Percentiles rank a stretch among this genome's conserved stretches.
phyloP scores from a whole-genome alignment of 2,113 vertebrate genomes.

The Menura novaehollandiae region DNA sequence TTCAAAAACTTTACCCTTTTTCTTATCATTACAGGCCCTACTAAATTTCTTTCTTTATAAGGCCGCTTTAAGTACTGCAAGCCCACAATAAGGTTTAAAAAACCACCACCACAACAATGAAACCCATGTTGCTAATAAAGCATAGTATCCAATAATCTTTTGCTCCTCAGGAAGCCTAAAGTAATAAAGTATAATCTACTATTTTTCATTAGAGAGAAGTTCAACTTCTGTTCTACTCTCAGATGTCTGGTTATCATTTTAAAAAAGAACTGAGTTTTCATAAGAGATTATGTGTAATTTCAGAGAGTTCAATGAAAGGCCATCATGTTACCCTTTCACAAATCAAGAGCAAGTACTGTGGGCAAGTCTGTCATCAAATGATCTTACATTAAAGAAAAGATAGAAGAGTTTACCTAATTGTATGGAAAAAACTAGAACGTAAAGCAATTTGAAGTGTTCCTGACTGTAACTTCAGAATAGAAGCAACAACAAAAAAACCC shows the following conservation, averaged over 20 bases:
- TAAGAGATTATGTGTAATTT: not conserved
- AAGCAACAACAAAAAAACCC: not conserved
- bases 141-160: not conserved
- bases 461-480: not conserved
- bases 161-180: not conserved
- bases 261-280: not conserved
- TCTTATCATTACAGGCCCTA: not conserved
- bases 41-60: not conserved
- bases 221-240: not conserved
- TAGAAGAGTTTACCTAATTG: not conserved
- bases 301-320: not conserved
- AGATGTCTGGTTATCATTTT: not conserved
- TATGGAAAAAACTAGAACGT: not conserved
- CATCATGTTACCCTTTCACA: not conserved
- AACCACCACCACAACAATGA: not conserved
- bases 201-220: not conserved
- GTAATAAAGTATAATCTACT: not conserved
- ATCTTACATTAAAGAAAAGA: not conserved
- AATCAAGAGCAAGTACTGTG: not conserved
- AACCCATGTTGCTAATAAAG: not conserved
- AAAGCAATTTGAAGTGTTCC: not conserved
- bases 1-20: not conserved
- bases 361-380: not conserved
- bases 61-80: not conserved
- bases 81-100: not conserved